Percentiles rank a stretch among this genome's conserved stretches.
phyloP scores from a whole-genome alignment of 2,113 vertebrate genomes.

The Anas platyrhynchos region DNA sequence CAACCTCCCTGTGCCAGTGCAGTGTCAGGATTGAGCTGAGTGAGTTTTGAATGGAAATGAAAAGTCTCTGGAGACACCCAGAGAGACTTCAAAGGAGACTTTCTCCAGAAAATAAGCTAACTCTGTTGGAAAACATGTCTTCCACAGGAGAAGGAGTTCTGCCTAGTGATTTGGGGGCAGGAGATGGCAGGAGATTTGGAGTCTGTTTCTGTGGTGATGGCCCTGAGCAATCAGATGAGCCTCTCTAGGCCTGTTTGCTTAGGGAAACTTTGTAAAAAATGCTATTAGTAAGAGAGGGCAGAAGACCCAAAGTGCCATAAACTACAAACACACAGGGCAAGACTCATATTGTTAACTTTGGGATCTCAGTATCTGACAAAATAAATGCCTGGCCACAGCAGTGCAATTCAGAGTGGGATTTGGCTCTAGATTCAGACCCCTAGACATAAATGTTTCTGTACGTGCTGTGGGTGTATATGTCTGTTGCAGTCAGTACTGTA shows the following conservation, averaged over 20 bases:
- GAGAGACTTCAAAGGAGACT: not conserved
- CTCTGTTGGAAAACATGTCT: not conserved
- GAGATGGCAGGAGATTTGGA: not conserved
- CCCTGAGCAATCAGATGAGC: accelerated
- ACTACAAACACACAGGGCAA: not conserved
- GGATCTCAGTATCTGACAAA: not conserved
- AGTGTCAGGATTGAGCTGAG: not conserved
- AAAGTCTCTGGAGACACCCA: not conserved
- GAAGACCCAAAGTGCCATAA: not conserved
- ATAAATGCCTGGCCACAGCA: not conserved
- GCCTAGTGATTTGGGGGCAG: not conserved
- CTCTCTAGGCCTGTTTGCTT: not conserved
- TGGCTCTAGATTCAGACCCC: not conserved
- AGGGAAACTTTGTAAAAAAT: not conserved
- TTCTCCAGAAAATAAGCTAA: not conserved
- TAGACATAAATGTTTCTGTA: not conserved
- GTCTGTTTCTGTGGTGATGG: not conserved
- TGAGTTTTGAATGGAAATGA: not conserved
- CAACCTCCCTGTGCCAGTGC: not conserved
- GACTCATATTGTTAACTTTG: not conserved
- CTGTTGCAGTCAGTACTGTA: not conserved
- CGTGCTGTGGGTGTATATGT: not conserved
- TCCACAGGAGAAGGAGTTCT: not conserved
- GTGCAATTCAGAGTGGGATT: not conserved
- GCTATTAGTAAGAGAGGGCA: not conserved